Evolutionary conservation across 2,888 invertebrate species (phyloP), one percentile per base, ranked within the genome.

Genomic region (Mesochorus sp.): DNA sequence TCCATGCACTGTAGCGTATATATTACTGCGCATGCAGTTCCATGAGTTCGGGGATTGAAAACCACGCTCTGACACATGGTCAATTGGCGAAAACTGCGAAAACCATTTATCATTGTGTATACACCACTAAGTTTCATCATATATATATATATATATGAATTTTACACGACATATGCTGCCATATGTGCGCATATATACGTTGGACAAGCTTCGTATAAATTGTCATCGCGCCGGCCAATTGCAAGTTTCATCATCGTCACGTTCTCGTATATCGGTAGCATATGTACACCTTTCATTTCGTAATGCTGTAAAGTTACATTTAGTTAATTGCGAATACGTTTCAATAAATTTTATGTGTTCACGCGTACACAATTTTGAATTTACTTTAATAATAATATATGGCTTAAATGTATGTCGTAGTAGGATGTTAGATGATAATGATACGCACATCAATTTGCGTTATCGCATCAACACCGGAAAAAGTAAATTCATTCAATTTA

Each of bases 101-200:
- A 76, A 76, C 61, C 66, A 71, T 76, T 66, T 31, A 72, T 76
- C 71, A 76, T 59, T 44, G 66, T 53, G 14, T 47, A 26, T 53
- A 17, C 47, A 37, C 17, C 42, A 24, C 21, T 21, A 28, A 26
- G 1, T 44, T 21, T 14, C 1, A 39, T 5, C 2, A 31, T 34
- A 47, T 42, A 39, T 61, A 8, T 62, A 26, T 64, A 10, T 37
- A 34, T 14, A 6, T 26, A 47, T 47, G 14, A 47, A 55, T 55
- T 62, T 14, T 70, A 6, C 21, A 1, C n/a, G 28, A 10, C 39
- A n/a, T 14, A 2, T 6, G 61, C 14, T n/a, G 14, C 24, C 39
- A 21, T 12, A 10, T 61, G 34, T 53, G 39, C 26, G 28, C 21
- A 14, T 3, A 14, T 19, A 8, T 47, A 24, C 42, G 14, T 66